Evolutionary conservation across 2,113 vertebrate genomes (phyloP).

Genomic region (Pelusios castaneus): DNA sequence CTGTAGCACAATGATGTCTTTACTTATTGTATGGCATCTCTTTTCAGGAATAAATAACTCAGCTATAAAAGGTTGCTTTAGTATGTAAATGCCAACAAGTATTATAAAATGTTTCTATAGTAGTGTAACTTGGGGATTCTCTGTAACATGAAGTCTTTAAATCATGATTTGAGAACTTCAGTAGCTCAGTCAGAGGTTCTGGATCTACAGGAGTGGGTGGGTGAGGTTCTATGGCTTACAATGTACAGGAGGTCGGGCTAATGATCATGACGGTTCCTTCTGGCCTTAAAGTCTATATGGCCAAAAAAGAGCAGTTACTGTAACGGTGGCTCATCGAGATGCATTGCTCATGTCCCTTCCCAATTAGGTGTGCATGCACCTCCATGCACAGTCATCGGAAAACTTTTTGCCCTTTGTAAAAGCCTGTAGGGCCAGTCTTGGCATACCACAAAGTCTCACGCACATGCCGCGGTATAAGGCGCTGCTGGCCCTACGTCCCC

Average conservation of each 20-base stretch:
- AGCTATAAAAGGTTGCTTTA: neutral
- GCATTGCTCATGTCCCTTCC: no score
- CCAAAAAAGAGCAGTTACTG: neutral
- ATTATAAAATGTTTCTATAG: neutral
- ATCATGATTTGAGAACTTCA: neutral
- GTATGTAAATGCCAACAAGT: neutral
- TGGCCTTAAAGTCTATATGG: neutral
- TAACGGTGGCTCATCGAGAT: no score
- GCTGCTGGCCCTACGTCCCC: no score
- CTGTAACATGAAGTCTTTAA: neutral
- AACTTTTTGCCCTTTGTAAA: no score
- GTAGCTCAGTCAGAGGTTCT: neutral
- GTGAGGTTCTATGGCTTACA: neutral
- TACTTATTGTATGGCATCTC: neutral
- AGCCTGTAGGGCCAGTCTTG: no score
- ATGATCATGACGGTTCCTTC: neutral
- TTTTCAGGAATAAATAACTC: neutral
- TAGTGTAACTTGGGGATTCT: neutral
- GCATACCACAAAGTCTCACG: no score
- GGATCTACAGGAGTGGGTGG: neutral
- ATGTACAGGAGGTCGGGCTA: neutral
- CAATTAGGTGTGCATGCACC: no score
- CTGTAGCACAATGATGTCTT: neutral
- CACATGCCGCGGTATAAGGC: no score
- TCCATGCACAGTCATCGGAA: no score